Conservation (phyloP, 64 coral and sea anemone species). For the Cladopsammia gracilis region DNA sequence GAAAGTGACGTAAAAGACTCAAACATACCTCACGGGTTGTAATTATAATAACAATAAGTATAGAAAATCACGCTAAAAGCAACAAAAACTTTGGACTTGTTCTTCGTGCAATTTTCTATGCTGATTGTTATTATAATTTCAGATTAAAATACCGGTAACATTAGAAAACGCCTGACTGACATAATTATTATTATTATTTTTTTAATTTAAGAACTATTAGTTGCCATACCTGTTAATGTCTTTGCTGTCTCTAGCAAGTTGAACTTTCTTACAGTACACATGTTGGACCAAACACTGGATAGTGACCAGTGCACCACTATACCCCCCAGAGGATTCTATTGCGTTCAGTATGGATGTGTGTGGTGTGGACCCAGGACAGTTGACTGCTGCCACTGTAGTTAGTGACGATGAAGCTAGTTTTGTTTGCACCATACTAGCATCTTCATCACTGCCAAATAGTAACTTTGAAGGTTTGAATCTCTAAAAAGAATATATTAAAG, state of each 20-base stretch:
- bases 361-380: not conserved
- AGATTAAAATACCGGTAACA: no score
- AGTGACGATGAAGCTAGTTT: not conserved
- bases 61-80: no score
- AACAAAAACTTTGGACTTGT: no score
- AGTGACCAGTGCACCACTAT: conserved; percentile 73
- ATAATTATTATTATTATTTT: no score
- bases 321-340: conserved; percentile 76
- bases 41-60: no score
- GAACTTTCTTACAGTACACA: conserved; percentile 73
- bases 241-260: conserved; percentile 11
- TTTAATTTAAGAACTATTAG: not conserved
- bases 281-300: conserved; percentile 78
- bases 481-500: conserved; percentile 3
- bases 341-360: conserved; percentile 48
- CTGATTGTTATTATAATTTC: no score
- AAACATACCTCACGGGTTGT: no score
- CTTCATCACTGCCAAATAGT: conserved; percentile 25
- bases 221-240: conserved; percentile 17
- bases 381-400: not conserved
- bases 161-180: no score
- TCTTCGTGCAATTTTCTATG: no score
- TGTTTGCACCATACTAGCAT: not conserved
- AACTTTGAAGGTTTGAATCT: conserved; percentile 68
- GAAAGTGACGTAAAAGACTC: no score